phyloP scores from a whole-genome alignment of 1,140 invertebrate genomes.

The Trichonephila clavipes region DNA sequence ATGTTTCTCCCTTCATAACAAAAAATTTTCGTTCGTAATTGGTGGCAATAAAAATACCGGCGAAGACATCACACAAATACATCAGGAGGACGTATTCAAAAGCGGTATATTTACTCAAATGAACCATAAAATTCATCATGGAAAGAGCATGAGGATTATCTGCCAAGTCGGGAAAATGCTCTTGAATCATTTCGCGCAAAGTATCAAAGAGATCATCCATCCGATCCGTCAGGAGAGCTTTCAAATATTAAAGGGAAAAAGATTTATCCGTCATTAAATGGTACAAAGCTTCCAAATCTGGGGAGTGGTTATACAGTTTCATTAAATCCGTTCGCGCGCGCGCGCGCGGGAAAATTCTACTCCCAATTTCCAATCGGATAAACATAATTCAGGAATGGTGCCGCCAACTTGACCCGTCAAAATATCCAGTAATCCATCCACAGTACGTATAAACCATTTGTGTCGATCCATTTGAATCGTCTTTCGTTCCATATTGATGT shows the following conservation, averaged over 20 bases:
- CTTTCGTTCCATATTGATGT: conserved; percentile 27
- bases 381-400: conserved; percentile 26
- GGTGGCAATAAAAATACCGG: conserved; percentile 49
- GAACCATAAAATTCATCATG: conserved; percentile 27
- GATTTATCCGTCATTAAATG: not conserved
- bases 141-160: not conserved
- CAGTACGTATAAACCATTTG: conserved; percentile 25
- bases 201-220: conserved; percentile 15
- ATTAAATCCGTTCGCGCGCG: not conserved
- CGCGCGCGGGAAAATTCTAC: not conserved
- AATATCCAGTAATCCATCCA: conserved; percentile 6
- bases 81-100: conserved; percentile 47
- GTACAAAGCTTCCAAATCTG: not conserved
- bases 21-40: conserved; percentile 67
- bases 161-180: not conserved
- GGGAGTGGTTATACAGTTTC: not conserved
- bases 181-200: not conserved
- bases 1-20: not conserved
- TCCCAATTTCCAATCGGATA: conserved; percentile 34
- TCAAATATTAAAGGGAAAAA: conserved; percentile 39
- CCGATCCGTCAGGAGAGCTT: not conserved
- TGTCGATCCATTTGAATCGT: conserved; percentile 48
- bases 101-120: not conserved
- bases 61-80: conserved; percentile 1
- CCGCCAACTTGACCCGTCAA: conserved; percentile 57